phyloP scores from a whole-genome alignment of 2,797 vertebrate genomes.

The Loriculus beryllinus region DNA sequence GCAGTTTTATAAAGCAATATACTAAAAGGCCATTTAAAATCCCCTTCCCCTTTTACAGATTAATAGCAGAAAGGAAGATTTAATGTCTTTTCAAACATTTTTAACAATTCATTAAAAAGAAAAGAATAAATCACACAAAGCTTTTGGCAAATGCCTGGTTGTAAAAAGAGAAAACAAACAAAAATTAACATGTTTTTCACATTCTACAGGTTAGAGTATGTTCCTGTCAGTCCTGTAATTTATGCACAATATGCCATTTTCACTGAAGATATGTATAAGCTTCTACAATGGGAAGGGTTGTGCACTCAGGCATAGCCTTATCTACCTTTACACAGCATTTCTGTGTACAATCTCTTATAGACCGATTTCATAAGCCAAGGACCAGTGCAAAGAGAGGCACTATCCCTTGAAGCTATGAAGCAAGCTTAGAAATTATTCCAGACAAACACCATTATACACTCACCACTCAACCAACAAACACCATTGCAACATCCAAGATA shows the following conservation, averaged over 20 bases:
- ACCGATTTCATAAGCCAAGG: background rate
- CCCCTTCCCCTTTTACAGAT: constrained; percentile 67
- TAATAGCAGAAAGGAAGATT: constrained; percentile 74
- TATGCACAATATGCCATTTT: constrained; percentile 38
- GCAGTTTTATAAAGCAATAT: constrained; percentile 79
- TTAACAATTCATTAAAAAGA: constrained; percentile 76
- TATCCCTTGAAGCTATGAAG: constrained; percentile 1
- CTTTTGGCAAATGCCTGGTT: constrained; percentile 46
- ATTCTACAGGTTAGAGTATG: constrained; percentile 44
- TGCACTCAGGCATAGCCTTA: background rate
- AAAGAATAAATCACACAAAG: constrained; percentile 68
- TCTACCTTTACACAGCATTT: constrained; percentile 7
- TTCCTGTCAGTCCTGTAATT: constrained; percentile 50
- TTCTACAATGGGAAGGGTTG: constrained; percentile 7
- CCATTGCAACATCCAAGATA: background rate
- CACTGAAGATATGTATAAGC: constrained; percentile 33
- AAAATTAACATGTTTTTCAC: constrained; percentile 62
- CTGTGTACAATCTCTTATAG: background rate
- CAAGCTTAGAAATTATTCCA: constrained; percentile 27
- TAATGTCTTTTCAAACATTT: constrained; percentile 73
- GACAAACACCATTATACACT: background rate
- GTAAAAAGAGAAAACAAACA: constrained; percentile 55
- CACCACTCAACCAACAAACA: background rate
- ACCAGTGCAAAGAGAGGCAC: background rate
- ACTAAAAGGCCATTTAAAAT: constrained; percentile 75